phyloP scores from a whole-genome alignment of 2,113 vertebrate species.

The Mionectes macconnelli region DNA sequence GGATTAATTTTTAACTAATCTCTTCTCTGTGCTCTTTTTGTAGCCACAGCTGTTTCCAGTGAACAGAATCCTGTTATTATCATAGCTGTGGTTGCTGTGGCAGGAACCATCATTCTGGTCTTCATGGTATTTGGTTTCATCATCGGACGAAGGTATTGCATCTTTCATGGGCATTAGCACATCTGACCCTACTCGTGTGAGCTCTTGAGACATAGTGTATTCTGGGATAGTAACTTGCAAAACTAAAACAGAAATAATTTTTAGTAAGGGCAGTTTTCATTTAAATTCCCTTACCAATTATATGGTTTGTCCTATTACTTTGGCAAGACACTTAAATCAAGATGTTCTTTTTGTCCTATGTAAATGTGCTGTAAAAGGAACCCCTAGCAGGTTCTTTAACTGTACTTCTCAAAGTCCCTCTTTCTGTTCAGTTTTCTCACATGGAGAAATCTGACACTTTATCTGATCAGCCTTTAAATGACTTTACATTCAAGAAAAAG shows the following conservation, averaged over 20 bases:
- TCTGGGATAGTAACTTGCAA: background rate
- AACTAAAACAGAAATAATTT: background rate
- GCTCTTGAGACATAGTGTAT: background rate
- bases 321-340: background rate
- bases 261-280: background rate
- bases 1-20: background rate
- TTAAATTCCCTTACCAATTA: background rate
- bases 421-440: constrained; percentile 38
- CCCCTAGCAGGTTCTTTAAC: constrained; percentile 11
- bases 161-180: background rate
- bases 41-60: constrained; percentile 93
- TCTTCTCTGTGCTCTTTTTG: constrained; percentile 26
- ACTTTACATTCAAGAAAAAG: constrained; percentile 37
- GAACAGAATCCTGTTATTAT: constrained; percentile 99
- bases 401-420: constrained; percentile 12
- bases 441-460: constrained; percentile 43
- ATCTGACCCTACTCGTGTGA: background rate
- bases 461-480: constrained; percentile 55
- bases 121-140: constrained; percentile 99
- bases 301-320: background rate
- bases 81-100: constrained; percentile 97
- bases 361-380: constrained; percentile 17
- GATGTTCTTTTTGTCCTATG: constrained; percentile 15
- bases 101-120: constrained; percentile 97
- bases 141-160: constrained; percentile 96